These are phyloP conservation scores for Antheraea assamensis DNA, from an alignment of 2,888 invertebrate genomes.

Conservation along the genomic window DNA sequence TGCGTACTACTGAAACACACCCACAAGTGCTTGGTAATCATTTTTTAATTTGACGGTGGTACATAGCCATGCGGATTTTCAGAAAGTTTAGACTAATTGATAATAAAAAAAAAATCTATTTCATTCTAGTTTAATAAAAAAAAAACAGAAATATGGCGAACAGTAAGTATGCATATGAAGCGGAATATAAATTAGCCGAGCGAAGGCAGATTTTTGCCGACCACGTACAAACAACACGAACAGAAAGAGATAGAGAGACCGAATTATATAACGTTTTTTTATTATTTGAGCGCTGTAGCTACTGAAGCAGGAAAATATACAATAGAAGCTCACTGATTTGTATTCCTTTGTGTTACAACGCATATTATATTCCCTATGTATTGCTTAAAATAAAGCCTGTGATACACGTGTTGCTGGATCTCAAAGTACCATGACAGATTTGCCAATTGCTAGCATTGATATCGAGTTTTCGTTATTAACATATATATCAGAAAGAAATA, in stretches of 20 bases:
- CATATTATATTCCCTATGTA: not conserved
- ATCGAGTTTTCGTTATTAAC: not conserved
- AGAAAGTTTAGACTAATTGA: too few species aligned
- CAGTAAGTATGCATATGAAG: slow-evolving; percentile 31
- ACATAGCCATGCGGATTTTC: too few species aligned
- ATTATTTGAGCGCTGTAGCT: slow-evolving; percentile 4
- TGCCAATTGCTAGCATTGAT: not conserved
- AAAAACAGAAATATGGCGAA: not conserved
- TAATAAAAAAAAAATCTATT: too few species aligned
- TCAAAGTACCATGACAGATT: not conserved
- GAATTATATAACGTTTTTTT: slow-evolving; percentile 9
- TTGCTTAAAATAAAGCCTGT: not conserved
- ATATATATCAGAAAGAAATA: too few species aligned
- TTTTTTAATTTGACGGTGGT: too few species aligned
- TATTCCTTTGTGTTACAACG: slow-evolving; percentile 3
- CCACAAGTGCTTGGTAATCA: too few species aligned
- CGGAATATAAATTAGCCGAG: slow-evolving; percentile 35
- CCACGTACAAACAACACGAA: slow-evolving; percentile 1
- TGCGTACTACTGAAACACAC: too few species aligned
- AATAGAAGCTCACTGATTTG: slow-evolving; percentile 3
- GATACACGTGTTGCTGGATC: not conserved
- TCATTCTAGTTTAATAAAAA: not conserved
- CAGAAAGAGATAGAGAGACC: not conserved
- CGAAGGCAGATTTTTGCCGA: slow-evolving; percentile 6
- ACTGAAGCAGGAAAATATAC: slow-evolving; percentile 9